A percentile compares a stretch with the other conserved stretches of the same genome.
These are phyloP conservation scores for Columbina picui DNA, from an alignment of 2,113 vertebrate genomes.

Conservation along the genomic window DNA sequence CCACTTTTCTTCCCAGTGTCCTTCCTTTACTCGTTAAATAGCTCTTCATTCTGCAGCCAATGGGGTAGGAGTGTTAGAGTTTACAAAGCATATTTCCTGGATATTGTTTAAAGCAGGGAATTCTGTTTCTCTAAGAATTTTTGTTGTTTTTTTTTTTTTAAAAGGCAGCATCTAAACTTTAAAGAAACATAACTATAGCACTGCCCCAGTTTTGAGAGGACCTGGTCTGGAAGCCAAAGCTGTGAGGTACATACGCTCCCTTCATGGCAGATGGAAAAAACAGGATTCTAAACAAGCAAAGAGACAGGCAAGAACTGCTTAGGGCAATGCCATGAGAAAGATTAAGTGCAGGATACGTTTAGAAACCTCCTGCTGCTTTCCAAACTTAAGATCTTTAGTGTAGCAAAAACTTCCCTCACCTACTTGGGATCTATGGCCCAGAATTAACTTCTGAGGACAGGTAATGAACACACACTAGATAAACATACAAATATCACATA, in stretches of 20 bases:
- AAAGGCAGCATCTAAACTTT: neutral
- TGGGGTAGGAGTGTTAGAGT: neutral
- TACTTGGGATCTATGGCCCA: neutral
- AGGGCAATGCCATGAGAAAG: neutral
- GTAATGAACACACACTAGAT: neutral
- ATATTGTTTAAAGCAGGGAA: neutral
- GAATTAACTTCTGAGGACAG: neutral
- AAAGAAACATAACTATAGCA: neutral
- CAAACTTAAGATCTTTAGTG: neutral
- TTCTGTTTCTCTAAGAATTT: neutral
- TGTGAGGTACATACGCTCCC: rapidly evolving
- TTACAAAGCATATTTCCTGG: neutral
- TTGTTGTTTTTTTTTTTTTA: too few relatives aligned
- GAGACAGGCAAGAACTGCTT: neutral
- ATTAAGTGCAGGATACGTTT: neutral
- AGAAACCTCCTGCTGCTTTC: neutral
- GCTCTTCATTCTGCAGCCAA: neutral
- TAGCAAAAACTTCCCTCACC: neutral
- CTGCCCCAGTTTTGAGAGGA: neutral
- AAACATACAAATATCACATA: neutral
- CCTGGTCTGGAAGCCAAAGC: neutral
- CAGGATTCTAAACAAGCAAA: neutral
- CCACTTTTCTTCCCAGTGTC: neutral
- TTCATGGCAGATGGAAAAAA: neutral
- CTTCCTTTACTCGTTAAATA: neutral